phyloP scores from a whole-genome alignment of 2,797 vertebrate genomes.

The Antennarius maculatus region DNA sequence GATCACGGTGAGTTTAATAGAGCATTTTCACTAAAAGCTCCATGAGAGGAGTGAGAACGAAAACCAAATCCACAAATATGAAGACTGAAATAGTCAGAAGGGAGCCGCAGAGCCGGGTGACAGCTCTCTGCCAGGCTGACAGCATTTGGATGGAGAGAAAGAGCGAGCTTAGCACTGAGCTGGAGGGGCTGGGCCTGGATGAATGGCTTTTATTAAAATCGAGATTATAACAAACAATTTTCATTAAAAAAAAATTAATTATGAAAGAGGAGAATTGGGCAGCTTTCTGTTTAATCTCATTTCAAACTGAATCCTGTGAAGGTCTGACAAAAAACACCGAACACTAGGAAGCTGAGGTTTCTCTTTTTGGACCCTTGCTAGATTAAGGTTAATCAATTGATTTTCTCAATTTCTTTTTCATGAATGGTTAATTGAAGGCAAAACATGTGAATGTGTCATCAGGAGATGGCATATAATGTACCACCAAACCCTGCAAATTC shows the following conservation, averaged over 20 bases:
- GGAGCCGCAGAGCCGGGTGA: neutral
- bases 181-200: neutral
- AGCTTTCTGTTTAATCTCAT: neutral
- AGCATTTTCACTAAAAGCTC: constrained; percentile 5
- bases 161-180: neutral
- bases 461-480: no score
- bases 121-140: neutral
- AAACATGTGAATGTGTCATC: no score
- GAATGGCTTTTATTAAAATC: neutral
- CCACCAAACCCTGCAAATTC: no score
- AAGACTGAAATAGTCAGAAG: constrained; percentile 7
- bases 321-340: neutral
- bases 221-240: neutral
- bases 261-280: neutral
- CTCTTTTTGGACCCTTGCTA: no score
- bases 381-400: no score
- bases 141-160: constrained; percentile 7
- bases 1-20: neutral
- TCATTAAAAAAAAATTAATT: no score
- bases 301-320: neutral
- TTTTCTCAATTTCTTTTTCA: no score
- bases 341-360: no score
- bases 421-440: no score
- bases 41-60: neutral
- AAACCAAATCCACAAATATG: constrained; percentile 17